These are phyloP conservation scores for Beroe ovata DNA, from an alignment of 37 sponge, comb jelly and placozoan species.

Conservation along the genomic window DNA sequence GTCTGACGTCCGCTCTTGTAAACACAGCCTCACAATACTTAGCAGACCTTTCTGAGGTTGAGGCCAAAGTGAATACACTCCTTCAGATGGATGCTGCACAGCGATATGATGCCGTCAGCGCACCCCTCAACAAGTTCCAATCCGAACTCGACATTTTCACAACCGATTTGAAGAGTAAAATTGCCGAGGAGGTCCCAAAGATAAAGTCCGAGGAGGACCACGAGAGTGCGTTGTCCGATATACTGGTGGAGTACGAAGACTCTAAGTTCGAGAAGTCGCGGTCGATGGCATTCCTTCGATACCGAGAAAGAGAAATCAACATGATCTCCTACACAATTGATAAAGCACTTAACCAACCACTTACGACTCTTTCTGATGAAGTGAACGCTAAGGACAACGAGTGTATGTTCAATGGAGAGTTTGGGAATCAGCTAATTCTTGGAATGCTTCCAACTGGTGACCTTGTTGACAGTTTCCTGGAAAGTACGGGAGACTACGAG, in stretches of 20 bases:
- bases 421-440: neutral
- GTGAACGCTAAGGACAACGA: constrained; percentile 27
- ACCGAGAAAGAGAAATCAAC: constrained; percentile 12
- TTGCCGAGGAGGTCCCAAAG: constrained; percentile 5
- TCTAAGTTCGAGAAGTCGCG: neutral
- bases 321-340: neutral
- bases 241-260: neutral
- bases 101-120: neutral
- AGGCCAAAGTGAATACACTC: neutral
- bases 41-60: neutral
- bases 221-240: neutral
- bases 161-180: neutral
- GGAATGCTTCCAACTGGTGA: constrained; percentile 1
- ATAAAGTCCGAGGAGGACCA: neutral
- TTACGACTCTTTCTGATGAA: constrained; percentile 7
- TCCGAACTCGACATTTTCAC: neutral
- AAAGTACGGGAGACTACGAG: neutral
- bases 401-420: constrained; percentile 52
- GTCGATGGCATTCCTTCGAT: neutral
- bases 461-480: constrained; percentile 6
- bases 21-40: neutral
- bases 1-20: neutral
- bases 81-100: neutral
- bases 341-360: neutral
- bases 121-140: constrained; percentile 27